These are phyloP conservation scores for Dendrocincla tyrannina DNA, from an alignment of 2,797 vertebrate species.

Conservation along the genomic window DNA sequence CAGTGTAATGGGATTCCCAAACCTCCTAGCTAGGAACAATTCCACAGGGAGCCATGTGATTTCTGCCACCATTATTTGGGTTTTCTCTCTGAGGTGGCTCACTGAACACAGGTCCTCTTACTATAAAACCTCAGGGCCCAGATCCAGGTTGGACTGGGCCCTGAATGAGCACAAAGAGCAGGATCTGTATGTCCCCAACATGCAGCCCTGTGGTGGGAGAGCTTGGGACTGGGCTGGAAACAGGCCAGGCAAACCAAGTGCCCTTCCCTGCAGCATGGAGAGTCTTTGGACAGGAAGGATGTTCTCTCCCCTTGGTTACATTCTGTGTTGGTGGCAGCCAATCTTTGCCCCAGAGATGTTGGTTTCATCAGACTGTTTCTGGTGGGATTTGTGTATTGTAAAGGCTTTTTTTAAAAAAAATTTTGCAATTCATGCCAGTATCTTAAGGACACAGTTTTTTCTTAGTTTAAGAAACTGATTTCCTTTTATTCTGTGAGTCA, in stretches of 20 bases:
- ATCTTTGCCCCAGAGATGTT: background rate
- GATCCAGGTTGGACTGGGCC: background rate
- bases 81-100: background rate
- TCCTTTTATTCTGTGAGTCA: background rate
- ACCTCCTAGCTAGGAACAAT: background rate
- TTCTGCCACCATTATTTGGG: background rate
- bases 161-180: background rate
- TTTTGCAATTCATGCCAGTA: background rate
- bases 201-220: background rate
- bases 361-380: background rate
- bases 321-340: background rate
- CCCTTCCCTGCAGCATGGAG: background rate
- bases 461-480: background rate
- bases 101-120: accelerated
- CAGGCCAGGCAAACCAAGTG: background rate
- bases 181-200: accelerated
- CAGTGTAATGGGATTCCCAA: background rate
- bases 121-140: background rate
- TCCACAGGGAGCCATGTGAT: background rate
- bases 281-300: background rate
- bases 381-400: background rate
- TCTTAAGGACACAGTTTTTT: background rate
- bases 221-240: background rate
- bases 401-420: background rate
- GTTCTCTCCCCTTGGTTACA: background rate